Percentiles rank a stretch among this genome's conserved stretches.
Evolutionary conservation across 1,140 invertebrate species (phyloP).

Genomic region (Hestina assimilis): DNA sequence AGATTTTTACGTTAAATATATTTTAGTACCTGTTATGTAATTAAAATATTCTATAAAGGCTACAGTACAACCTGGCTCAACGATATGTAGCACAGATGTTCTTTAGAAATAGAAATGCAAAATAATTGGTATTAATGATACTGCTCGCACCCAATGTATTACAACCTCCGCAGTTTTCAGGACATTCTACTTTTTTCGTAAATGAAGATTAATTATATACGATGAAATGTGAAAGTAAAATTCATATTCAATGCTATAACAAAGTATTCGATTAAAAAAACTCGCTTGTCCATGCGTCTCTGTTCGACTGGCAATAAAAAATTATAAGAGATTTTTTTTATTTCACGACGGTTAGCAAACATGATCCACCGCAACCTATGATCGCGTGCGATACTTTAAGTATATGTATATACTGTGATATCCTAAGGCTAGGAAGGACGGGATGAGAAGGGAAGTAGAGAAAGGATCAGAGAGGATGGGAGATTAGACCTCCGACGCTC

Average conservation of each 20-base stretch:
- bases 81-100: not conserved
- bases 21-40: too few species aligned
- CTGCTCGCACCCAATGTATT: not conserved
- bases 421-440: too few species aligned
- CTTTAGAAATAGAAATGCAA: not conserved
- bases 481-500: too few species aligned
- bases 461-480: too few species aligned
- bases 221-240: not conserved
- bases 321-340: too few species aligned
- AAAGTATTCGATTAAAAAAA: not conserved
- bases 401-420: too few species aligned
- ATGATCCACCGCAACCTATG: too few species aligned
- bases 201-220: conserved; percentile 19
- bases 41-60: too few species aligned
- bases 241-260: not conserved
- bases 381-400: too few species aligned
- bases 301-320: too few species aligned
- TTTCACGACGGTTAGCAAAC: too few species aligned
- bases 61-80: not conserved
- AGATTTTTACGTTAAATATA: not conserved
- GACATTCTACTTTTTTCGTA: not conserved
- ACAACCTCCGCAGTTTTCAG: not conserved
- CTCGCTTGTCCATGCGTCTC: not conserved
- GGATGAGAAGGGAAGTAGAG: too few species aligned
- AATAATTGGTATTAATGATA: conserved; percentile 24